Evolutionary conservation across 92 coral and sea anemone genomes (phyloP).

Genomic region (Anthopleura xanthogrammica): DNA sequence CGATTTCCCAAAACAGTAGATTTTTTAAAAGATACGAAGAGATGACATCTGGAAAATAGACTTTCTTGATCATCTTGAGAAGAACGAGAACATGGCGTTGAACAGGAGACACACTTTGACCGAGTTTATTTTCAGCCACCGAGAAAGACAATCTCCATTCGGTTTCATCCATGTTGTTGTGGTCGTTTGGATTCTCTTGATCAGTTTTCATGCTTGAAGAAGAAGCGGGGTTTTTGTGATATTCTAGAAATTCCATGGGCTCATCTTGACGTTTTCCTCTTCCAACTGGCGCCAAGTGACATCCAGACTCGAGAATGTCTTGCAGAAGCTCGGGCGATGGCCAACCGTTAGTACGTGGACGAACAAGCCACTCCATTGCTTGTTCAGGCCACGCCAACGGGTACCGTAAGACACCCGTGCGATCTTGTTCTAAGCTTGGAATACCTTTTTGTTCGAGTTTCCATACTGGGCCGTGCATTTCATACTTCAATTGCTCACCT

Average conservation of each 20-base stretch:
- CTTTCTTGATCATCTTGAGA: conserved; percentile 66
- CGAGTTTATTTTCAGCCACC: conserved; percentile 77
- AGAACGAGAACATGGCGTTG: conserved; percentile 70
- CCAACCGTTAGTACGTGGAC: conserved; percentile 69
- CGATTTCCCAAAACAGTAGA: conserved; percentile 76
- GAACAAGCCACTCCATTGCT: conserved; percentile 84
- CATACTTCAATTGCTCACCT: conserved; percentile 17
- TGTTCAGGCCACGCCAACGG: conserved; percentile 77
- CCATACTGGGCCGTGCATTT: conserved; percentile 71
- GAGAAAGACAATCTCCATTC: conserved; percentile 81
- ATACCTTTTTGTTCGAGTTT: conserved; percentile 43
- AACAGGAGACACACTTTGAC: no score
- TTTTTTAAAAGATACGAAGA: conserved; percentile 69
- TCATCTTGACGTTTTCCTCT: conserved; percentile 62
- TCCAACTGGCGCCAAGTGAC: conserved; percentile 44
- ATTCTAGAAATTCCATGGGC: conserved; percentile 50
- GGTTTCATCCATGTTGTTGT: conserved; percentile 58
- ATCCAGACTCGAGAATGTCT: conserved; percentile 73
- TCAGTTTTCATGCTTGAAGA: background rate
- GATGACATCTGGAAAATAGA: conserved; percentile 68
- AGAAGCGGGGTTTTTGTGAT: conserved; percentile 44
- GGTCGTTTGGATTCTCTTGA: background rate
- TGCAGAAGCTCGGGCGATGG: conserved; percentile 75
- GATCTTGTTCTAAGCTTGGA: conserved; percentile 48
- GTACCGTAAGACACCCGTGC: conserved; percentile 56